A percentile compares a stretch with the other conserved stretches of the same genome.
Conservation (phyloP, 35 echinoderm and acorn worm species). For the Heliocidaris tuberculata region DNA sequence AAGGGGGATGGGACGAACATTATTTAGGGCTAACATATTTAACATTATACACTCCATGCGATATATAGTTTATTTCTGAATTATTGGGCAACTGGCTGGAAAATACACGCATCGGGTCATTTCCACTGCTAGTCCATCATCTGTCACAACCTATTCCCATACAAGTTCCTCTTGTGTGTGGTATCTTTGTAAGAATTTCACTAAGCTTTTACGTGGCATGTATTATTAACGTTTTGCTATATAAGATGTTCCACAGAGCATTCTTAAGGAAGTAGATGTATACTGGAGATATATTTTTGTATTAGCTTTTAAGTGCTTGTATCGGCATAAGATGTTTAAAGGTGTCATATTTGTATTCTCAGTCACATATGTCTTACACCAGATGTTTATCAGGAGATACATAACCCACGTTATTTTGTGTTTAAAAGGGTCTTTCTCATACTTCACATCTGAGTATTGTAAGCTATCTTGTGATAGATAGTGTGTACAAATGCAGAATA, state of each 20-base stretch:
- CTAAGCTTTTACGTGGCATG: no score
- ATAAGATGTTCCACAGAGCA: not conserved
- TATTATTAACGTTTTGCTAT: no score
- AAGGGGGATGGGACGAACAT: no score
- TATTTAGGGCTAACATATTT: no score
- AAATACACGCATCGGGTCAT: not conserved
- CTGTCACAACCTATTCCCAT: not conserved
- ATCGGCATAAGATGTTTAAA: not conserved
- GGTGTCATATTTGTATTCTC: not conserved
- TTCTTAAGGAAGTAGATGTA: not conserved
- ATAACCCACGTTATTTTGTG: not conserved
- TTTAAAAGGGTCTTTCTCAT: not conserved
- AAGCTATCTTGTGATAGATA: not conserved
- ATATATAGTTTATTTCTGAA: no score
- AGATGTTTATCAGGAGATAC: not conserved
- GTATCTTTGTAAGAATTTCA: not conserved
- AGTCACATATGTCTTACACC: not conserved
- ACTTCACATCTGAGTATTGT: not conserved
- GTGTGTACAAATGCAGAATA: not conserved
- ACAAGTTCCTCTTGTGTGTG: not conserved
- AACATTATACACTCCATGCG: no score
- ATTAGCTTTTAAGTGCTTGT: not conserved
- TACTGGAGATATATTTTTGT: slow-evolving; percentile 20
- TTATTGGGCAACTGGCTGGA: not conserved
- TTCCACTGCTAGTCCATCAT: not conserved